Base-by-base conservation (phyloP, 1,140 invertebrate genomes). In the Eciton burchellii region DNA sequence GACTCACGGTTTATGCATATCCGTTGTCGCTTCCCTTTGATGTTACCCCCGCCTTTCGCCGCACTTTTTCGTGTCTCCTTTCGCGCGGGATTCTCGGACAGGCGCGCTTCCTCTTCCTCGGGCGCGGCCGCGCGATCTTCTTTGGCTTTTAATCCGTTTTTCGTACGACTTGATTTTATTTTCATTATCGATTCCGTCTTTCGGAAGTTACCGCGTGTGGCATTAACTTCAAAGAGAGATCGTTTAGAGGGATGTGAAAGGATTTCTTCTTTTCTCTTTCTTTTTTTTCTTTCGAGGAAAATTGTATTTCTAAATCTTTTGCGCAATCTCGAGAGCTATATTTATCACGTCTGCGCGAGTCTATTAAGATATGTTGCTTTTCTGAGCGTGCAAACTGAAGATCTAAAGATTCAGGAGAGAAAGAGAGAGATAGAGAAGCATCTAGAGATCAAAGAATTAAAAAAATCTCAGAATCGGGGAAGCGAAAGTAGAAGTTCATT, bases 1-100 rank as follows among this genome's bases (percentile, higher is more conserved):
- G 52, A 81, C 85, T 57, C 84, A 74, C 88, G 89, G 90, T 92
- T 93, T 90, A 91, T 90, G 89, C 90, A 92, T 93, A 94, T 94
- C 92, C 91, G 93, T 92, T 94, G 90, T 94, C 93, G 92, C 91
- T 84, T 82, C 81, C 54, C 92, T 94, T 94, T 94, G 93, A 94
- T 93, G 91, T 94, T 73, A 84, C 62, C 65, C 70, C 83, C 63
- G 52, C 79, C 73, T 76, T 86, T 59, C 56, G 66, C 43, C 43
- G 63, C 83, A 3, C 35, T 45, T 56, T 85, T 82, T 70, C 85
- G 19, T 54, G 70, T 73, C 85, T 88, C 84, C 74, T 70, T n/a
- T 49, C 60, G 11, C 63, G 59, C 81, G 26, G 29, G 43, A 63
- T 87, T 85, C 81, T 74, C 76, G 68, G 52, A 62, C 81, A 68